Conservation (phyloP, 2,113 vertebrate species). For the Percina caprodes region DNA sequence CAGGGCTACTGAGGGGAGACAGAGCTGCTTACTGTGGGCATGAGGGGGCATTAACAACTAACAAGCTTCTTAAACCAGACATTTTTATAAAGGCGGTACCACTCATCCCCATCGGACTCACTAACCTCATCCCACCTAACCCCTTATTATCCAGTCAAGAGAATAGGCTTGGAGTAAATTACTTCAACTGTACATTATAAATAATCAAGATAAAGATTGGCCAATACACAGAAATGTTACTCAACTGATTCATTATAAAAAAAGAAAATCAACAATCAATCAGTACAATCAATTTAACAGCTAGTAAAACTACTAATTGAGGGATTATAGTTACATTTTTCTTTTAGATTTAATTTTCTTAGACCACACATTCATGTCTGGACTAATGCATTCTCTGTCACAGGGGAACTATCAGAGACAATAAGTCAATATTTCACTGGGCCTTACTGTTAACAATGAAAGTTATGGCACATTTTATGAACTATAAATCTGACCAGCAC, state of each 20-base stretch:
- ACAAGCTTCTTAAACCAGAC: conserved; percentile 59
- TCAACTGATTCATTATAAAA: conserved; percentile 1
- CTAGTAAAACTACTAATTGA: not conserved
- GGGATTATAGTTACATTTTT: not conserved
- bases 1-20: conserved; percentile 28
- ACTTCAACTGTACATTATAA: not conserved
- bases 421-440: conserved; percentile 17
- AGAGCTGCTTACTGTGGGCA: conserved; percentile 51
- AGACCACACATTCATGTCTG: conserved; percentile 18
- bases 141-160: conserved; percentile 29
- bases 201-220: not conserved
- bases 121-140: conserved; percentile 32
- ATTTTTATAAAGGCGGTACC: conserved; percentile 22
- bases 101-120: conserved; percentile 14
- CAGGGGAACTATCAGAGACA: not conserved
- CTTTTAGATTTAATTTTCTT: not conserved
- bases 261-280: not conserved
- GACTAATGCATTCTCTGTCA: not conserved
- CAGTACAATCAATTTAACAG: not conserved
- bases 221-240: not conserved
- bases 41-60: conserved; percentile 47
- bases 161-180: conserved; percentile 12
- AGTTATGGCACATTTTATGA: conserved; percentile 7
- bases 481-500: conserved; percentile 5
- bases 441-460: conserved; percentile 2